These are phyloP conservation scores for Picus viridis DNA, from an alignment of 2,797 vertebrate species.

Conservation along the genomic window DNA sequence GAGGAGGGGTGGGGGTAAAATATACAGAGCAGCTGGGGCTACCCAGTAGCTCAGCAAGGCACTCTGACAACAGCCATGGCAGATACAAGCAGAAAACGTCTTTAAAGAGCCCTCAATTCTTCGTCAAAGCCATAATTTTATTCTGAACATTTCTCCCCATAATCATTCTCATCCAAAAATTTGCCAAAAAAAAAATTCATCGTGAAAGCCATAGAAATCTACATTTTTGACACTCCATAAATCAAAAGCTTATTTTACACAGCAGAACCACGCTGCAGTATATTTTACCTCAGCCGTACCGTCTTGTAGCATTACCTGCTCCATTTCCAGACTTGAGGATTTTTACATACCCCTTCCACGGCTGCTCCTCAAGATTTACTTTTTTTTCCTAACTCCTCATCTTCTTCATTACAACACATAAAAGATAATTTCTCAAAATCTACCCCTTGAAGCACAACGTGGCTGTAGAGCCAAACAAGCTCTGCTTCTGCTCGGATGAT, in stretches of 20 bases:
- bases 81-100: slow-evolving; percentile 49
- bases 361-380: background rate
- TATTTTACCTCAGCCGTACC: slow-evolving; percentile 56
- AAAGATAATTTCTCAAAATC: background rate
- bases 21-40: slow-evolving; percentile 51
- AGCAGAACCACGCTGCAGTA: slow-evolving; percentile 72
- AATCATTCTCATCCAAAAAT: slow-evolving; percentile 79
- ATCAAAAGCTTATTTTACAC: slow-evolving; percentile 84
- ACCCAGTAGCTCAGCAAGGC: slow-evolving; percentile 8
- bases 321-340: slow-evolving; percentile 12
- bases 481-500: background rate
- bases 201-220: slow-evolving; percentile 78
- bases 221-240: slow-evolving; percentile 84
- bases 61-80: slow-evolving; percentile 33
- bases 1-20: slow-evolving; percentile 35
- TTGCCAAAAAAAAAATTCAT: slow-evolving; percentile 79
- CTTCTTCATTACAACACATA: background rate
- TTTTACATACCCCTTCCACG: slow-evolving; percentile 21
- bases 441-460: background rate
- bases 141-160: slow-evolving; percentile 69
- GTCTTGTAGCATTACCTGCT: slow-evolving; percentile 61
- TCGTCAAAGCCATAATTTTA: slow-evolving; percentile 63
- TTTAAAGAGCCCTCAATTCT: slow-evolving; percentile 52
- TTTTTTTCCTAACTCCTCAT: background rate
- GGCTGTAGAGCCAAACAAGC: background rate